Percentiles rank a stretch among this genome's conserved stretches.
These are phyloP conservation scores for Eilema caniola DNA, from an alignment of 2,888 invertebrate genomes.

Conservation along the genomic window DNA sequence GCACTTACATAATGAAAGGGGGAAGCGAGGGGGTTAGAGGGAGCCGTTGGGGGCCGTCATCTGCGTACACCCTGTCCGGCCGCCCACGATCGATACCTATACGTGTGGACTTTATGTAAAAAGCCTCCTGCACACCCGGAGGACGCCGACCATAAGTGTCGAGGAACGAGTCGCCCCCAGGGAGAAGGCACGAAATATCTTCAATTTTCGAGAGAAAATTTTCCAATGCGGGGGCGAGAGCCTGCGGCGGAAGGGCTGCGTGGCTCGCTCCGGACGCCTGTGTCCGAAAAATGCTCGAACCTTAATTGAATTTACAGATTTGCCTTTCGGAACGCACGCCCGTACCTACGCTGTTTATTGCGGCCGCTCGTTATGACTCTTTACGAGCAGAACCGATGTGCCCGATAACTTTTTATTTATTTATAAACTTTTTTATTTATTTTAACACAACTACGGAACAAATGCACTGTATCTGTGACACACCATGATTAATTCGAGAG, in stretches of 20 bases:
- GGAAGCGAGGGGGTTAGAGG: conserved; percentile 72
- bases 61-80: conserved; percentile 86
- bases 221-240: conserved; percentile 84
- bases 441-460: conserved; percentile 30
- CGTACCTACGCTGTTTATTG: conserved; percentile 72
- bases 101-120: conserved; percentile 87
- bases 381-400: conserved; percentile 63
- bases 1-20: conserved; percentile 88
- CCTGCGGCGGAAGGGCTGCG: conserved; percentile 84
- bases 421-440: conserved; percentile 52
- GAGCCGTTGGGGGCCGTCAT: conserved; percentile 79
- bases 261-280: conserved; percentile 74
- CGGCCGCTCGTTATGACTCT: conserved; percentile 73
- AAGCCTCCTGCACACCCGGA: conserved; percentile 86
- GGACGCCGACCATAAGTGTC: conserved; percentile 86
- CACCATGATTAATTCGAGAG: background rate
- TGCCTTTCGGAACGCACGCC: conserved; percentile 81
- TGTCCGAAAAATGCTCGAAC: conserved; percentile 85
- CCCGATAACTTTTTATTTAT: conserved; percentile 63
- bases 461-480: conserved; percentile 11
- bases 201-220: conserved; percentile 87
- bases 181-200: conserved; percentile 86
- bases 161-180: conserved; percentile 85
- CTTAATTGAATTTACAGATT: conserved; percentile 86
- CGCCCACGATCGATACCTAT: conserved; percentile 86